These are phyloP conservation scores for Acholoe squamosa DNA, from an alignment of 2,888 invertebrate genomes.

Conservation along the genomic window DNA sequence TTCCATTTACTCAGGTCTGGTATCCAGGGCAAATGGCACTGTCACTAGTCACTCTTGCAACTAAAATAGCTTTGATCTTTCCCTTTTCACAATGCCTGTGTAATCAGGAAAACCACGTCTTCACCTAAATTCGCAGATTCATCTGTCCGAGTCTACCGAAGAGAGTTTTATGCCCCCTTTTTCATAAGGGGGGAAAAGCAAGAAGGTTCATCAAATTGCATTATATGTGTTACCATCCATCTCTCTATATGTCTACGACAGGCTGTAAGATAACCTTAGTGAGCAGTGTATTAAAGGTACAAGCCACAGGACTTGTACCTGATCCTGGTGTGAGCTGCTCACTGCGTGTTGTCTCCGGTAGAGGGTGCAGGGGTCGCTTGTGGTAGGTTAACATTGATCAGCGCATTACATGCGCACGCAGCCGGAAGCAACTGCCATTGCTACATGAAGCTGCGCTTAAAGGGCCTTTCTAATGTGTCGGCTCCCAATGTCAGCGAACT, in stretches of 20 bases:
- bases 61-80: conserved; percentile 44
- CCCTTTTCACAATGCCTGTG: not conserved
- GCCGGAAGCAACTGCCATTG: conserved; percentile 35
- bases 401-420: not conserved
- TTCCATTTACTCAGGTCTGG: not conserved
- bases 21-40: not conserved
- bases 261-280: no score
- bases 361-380: not conserved
- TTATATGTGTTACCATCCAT: no score
- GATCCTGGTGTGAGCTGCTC: no score
- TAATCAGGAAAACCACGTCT: not conserved
- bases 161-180: no score
- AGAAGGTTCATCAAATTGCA: no score
- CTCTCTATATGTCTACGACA: no score
- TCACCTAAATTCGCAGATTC: not conserved
- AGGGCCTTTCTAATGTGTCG: not conserved
- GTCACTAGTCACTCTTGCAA: not conserved
- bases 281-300: no score
- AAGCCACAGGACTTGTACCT: no score
- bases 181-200: no score
- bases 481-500: not conserved
- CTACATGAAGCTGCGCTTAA: not conserved
- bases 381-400: conserved; percentile 39
- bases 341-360: no score
- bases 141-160: not conserved